Evolutionary conservation across 1,140 invertebrate genomes (phyloP), one percentile per base, ranked within the genome.

Genomic region (Nixonia krombeini): DNA sequence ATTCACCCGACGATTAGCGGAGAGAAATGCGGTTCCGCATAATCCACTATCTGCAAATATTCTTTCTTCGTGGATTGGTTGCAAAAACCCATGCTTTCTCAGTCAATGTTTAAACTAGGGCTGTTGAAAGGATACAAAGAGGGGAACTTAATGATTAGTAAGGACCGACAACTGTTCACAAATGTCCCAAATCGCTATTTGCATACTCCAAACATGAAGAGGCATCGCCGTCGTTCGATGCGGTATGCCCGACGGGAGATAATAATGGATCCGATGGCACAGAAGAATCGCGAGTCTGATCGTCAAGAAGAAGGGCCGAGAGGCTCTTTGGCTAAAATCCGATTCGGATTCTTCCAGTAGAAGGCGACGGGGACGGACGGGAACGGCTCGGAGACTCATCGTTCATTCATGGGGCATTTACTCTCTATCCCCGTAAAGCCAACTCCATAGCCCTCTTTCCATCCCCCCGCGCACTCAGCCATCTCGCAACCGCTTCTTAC

Each of bases 401-500:
- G 79, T 80, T 85, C 83, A 85, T 85, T 83, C 83, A 85, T 83
- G 81, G 83, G 75, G 81, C 83, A 85, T 85, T 85, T 83, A 81
- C 82, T 80, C 75, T 67, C 74, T 78, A 81, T 81, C 77, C 79
- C 70, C 73, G 79, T 80, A 82, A 82, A 83, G 78, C 81, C 75
- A 62, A 63, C 55, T 62, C 41, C 45, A n/a, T n/a, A 38, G 56
- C 51, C 58, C 37, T 47, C 40, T 44, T 29, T 53, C 37, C 42
- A 56, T 38, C 23, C 47, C 31, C 26, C 38, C 37, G 16, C 50
- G 44, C 52, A 41, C 47, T 9, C 16, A 28, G 25, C n/a, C 17
- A n/a, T 31, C 15, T 12, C 51, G 10, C 25, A n/a, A 9, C 16
- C 55, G 68, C 72, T 74, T 69, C 72, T 79, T 77, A 73, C 73